Conservation (phyloP, 2,888 invertebrate genomes). For the Nineta flava region DNA sequence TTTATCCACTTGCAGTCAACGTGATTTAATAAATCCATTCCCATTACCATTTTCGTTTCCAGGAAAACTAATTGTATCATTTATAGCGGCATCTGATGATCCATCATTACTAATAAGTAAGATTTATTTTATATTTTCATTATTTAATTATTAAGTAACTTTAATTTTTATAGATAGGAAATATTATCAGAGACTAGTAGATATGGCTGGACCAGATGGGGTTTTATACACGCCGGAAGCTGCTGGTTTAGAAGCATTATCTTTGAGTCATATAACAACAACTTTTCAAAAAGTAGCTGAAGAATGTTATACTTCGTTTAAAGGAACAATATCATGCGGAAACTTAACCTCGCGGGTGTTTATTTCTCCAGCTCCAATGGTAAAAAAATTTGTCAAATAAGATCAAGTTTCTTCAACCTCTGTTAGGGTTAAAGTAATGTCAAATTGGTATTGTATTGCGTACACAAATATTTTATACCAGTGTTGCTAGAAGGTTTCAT, state of each 20-base stretch:
- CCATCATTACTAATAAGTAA: slow-evolving; percentile 30
- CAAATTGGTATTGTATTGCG: no score
- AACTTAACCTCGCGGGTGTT: slow-evolving; percentile 54
- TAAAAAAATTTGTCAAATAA: no score
- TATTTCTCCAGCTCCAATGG: slow-evolving; percentile 58
- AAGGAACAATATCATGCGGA: slow-evolving; percentile 57
- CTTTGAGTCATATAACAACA: slow-evolving; percentile 27
- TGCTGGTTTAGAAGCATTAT: slow-evolving; percentile 18
- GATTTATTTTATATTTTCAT: slow-evolving; percentile 8
- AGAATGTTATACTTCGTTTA: slow-evolving; percentile 54
- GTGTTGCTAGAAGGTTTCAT: no score
- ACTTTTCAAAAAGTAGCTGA: slow-evolving; percentile 54
- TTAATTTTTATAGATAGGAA: slow-evolving; percentile 38
- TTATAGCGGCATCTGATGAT: slow-evolving; percentile 49
- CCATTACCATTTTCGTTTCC: slow-evolving; percentile 69
- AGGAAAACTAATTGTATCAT: slow-evolving; percentile 62
- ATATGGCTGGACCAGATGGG: slow-evolving; percentile 54
- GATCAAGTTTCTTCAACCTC: no score
- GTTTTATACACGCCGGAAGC: slow-evolving; percentile 40
- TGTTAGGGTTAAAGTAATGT: no score
- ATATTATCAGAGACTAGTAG: slow-evolving; percentile 64
- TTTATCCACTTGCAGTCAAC: slow-evolving; percentile 30
- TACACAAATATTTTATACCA: no score
- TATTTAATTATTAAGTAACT: not conserved
- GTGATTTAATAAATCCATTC: slow-evolving; percentile 31